Conservation (phyloP, 2,113 vertebrate species). For the Pelecanoides urinatrix region DNA sequence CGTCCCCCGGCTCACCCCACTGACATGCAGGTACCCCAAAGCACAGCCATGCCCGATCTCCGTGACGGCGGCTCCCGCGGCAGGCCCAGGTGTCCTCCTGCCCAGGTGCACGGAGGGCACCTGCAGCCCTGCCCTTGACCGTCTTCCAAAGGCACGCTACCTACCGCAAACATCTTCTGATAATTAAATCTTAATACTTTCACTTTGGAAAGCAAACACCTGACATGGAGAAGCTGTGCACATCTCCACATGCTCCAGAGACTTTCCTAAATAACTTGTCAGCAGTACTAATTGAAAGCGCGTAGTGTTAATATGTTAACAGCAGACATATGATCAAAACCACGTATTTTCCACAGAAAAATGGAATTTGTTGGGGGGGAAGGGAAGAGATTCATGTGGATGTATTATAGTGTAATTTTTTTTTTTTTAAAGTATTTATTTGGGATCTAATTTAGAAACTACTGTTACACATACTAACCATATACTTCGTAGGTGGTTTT, state of each 20-base stretch:
- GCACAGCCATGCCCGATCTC: accelerated
- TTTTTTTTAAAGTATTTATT: background rate
- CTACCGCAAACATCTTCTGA: background rate
- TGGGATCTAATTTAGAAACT: background rate
- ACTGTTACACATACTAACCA: background rate
- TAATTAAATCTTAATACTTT: background rate
- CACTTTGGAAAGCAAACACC: constrained; percentile 31
- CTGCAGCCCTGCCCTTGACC: background rate
- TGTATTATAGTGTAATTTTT: background rate
- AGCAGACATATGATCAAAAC: background rate
- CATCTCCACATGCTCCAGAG: constrained; percentile 16
- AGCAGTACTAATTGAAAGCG: background rate
- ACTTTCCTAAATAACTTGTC: constrained; percentile 20
- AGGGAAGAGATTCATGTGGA: background rate
- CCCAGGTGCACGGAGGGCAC: background rate
- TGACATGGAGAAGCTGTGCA: background rate
- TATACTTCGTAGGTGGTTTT: background rate
- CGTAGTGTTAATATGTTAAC: background rate
- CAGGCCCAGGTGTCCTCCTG: background rate
- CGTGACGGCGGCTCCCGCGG: accelerated
- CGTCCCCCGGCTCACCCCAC: accelerated
- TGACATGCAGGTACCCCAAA: accelerated
- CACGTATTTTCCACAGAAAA: background rate
- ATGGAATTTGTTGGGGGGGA: accelerated
- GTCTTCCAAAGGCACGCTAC: background rate